phyloP scores from a whole-genome alignment of 2,113 vertebrate genomes.

The Siniperca chuatsi region DNA sequence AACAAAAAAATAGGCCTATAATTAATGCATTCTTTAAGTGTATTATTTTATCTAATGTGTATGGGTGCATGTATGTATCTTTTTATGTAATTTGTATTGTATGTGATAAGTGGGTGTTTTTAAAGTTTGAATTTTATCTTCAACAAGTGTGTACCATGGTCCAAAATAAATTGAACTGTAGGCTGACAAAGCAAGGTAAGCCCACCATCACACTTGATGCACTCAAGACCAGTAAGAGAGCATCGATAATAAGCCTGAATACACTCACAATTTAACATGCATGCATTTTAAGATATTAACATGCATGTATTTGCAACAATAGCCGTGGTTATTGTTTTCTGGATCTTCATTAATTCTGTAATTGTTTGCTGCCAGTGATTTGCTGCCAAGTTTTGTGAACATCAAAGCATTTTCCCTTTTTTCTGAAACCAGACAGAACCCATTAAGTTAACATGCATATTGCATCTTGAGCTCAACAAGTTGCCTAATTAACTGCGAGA shows the following conservation, averaged over 20 bases:
- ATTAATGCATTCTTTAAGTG: neutral
- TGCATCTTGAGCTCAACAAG: constrained; percentile 81
- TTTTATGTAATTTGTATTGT: neutral
- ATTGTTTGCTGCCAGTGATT: constrained; percentile 79
- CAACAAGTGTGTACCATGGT: neutral
- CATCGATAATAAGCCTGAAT: constrained; percentile 44
- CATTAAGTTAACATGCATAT: constrained; percentile 85
- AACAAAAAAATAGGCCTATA: neutral
- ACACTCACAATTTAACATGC: constrained; percentile 73
- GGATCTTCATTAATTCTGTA: constrained; percentile 85
- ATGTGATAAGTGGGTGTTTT: neutral
- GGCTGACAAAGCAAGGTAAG: constrained; percentile 37
- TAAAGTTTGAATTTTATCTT: neutral
- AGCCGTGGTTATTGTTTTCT: constrained; percentile 72
- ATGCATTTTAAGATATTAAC: constrained; percentile 78
- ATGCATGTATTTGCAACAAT: constrained; percentile 80
- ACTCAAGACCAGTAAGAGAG: constrained; percentile 63
- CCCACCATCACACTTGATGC: constrained; percentile 57
- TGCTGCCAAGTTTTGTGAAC: constrained; percentile 84
- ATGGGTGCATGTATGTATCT: neutral
- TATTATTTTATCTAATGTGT: neutral
- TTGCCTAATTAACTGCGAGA: constrained; percentile 79
- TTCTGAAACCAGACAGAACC: constrained; percentile 75
- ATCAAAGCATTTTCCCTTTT: constrained; percentile 83
- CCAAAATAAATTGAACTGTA: constrained; percentile 41